phyloP scores from a whole-genome alignment of 2,113 vertebrate genomes.

The Eudyptes chrysolophus region DNA sequence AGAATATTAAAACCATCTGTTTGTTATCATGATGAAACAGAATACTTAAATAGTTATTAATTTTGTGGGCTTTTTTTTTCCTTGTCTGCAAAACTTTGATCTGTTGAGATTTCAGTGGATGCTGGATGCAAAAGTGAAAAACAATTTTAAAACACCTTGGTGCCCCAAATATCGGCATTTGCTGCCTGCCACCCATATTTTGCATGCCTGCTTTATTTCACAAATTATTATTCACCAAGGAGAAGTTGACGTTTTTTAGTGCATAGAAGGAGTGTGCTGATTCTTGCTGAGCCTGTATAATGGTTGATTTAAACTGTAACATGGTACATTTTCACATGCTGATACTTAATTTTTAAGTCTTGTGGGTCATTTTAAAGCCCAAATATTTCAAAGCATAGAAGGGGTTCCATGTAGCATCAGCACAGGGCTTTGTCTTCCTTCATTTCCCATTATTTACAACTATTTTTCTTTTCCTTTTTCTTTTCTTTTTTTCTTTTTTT shows the following conservation, averaged over 20 bases:
- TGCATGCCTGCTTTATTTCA: slow-evolving; percentile 50
- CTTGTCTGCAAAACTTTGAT: slow-evolving; percentile 81
- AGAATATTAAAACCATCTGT: slow-evolving; percentile 99
- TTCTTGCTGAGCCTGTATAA: slow-evolving; percentile 67
- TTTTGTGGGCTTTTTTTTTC: slow-evolving; percentile 75
- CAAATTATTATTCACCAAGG: slow-evolving; percentile 54
- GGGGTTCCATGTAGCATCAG: background rate
- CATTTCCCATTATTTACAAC: background rate
- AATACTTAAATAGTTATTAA: slow-evolving; percentile 88
- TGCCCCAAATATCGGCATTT: slow-evolving; percentile 44
- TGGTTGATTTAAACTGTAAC: slow-evolving; percentile 62
- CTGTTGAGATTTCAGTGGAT: slow-evolving; percentile 67
- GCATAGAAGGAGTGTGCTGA: background rate
- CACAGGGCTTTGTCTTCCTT: background rate
- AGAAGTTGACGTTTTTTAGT: slow-evolving; percentile 34
- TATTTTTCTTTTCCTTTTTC: background rate
- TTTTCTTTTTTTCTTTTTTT: too few species aligned
- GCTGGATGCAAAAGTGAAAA: slow-evolving; percentile 60
- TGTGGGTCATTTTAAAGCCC: slow-evolving; percentile 60
- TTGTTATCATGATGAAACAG: slow-evolving; percentile 91
- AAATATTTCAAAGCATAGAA: slow-evolving; percentile 4
- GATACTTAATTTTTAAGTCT: slow-evolving; percentile 57
- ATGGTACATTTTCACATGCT: slow-evolving; percentile 23
- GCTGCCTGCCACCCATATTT: slow-evolving; percentile 59
- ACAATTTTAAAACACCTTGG: slow-evolving; percentile 63